Conservation (phyloP, 2,113 vertebrate species). For the Hippocampus mohnikei region DNA sequence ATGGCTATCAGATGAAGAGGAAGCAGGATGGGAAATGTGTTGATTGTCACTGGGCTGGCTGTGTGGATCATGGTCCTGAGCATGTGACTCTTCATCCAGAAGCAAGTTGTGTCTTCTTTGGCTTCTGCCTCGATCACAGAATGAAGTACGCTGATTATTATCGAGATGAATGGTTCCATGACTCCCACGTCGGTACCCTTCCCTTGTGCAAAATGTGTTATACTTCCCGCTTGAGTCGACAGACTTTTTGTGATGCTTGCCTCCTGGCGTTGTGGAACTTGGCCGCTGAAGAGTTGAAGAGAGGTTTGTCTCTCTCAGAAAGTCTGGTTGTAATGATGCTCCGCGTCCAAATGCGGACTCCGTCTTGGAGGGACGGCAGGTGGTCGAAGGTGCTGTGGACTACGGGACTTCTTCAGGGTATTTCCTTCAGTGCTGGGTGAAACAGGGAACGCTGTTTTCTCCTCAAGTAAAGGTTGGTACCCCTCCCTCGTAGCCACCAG, state of each 20-base stretch:
- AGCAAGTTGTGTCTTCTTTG: conserved; percentile 77
- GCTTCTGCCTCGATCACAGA: conserved; percentile 74
- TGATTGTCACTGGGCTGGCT: conserved; percentile 67
- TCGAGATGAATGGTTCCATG: conserved; percentile 73
- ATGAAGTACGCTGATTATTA: conserved; percentile 85
- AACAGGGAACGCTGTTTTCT: conserved; percentile 87
- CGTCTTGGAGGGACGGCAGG: conserved; percentile 89
- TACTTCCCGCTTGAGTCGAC: conserved; percentile 79
- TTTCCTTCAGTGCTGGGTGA: conserved; percentile 76
- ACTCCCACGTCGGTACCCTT: conserved; percentile 70
- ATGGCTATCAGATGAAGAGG: conserved; percentile 66
- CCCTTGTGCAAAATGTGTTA: conserved; percentile 84
- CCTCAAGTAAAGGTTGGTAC: conserved; percentile 87
- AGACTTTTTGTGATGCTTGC: conserved; percentile 78
- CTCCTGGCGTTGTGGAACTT: conserved; percentile 61
- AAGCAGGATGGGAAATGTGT: conserved; percentile 62
- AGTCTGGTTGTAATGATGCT: conserved; percentile 79
- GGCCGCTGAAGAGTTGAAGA: conserved; percentile 83
- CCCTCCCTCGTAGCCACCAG: conserved; percentile 87
- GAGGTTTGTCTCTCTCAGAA: conserved; percentile 82
- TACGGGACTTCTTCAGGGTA: conserved; percentile 74
- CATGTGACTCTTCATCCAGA: conserved; percentile 33
- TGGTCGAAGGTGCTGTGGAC: conserved; percentile 76
- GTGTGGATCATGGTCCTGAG: conserved; percentile 70
- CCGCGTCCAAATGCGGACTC: conserved; percentile 81